These are phyloP conservation scores for Agonopterix alstromeriana DNA, from an alignment of 2,888 invertebrate genomes.

Conservation along the genomic window DNA sequence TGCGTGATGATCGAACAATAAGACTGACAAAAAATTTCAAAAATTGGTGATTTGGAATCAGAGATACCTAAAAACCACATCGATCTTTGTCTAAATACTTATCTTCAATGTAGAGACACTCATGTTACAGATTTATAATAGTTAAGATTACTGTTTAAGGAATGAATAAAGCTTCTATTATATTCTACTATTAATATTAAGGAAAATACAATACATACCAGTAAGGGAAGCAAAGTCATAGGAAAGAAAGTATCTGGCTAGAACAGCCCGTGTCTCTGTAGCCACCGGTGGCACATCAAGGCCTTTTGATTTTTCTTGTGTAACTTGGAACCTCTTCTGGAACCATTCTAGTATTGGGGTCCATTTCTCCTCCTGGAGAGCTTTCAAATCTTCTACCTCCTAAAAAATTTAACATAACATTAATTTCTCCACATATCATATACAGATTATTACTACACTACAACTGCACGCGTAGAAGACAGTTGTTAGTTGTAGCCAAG, in stretches of 20 bases:
- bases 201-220: constrained; percentile 78
- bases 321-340: constrained; percentile 85
- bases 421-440: neutral
- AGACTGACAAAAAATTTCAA: too few relatives aligned
- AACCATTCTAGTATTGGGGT: constrained; percentile 94
- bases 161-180: too few relatives aligned
- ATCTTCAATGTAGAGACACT: too few relatives aligned
- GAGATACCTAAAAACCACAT: too few relatives aligned
- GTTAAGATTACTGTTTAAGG: too few relatives aligned
- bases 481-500: neutral
- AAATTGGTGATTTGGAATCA: too few relatives aligned
- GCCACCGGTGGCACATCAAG: constrained; percentile 83
- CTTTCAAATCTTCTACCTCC: constrained; percentile 86
- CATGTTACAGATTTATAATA: too few relatives aligned
- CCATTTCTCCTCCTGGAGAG: constrained; percentile 90
- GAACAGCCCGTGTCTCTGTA: constrained; percentile 79
- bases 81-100: too few relatives aligned
- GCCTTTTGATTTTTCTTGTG: constrained; percentile 82
- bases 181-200: neutral
- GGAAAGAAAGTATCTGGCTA: constrained; percentile 87
- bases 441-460: neutral
- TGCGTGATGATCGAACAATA: too few relatives aligned
- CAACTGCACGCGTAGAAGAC: neutral
- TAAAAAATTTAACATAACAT: constrained; percentile 31
- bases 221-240: constrained; percentile 88